Conservation (phyloP, 2,113 vertebrate species). For the Pogonocichla stellata region DNA sequence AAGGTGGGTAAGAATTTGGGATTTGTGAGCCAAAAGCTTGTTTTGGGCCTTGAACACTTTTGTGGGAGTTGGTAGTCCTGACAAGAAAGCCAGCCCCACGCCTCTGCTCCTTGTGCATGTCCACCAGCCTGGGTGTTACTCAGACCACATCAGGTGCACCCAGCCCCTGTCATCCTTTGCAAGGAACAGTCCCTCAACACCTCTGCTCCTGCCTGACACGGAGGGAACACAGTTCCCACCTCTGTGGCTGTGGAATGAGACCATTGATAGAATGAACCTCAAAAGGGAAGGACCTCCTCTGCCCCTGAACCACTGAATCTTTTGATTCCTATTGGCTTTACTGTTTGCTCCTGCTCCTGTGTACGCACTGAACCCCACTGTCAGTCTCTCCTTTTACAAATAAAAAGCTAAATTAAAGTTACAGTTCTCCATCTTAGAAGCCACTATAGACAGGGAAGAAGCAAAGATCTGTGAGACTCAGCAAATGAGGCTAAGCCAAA, state of each 20-base stretch:
- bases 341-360: not conserved
- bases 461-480: not conserved
- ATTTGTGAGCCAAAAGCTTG: not conserved
- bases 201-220: not conserved
- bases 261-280: not conserved
- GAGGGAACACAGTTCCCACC: not conserved
- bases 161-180: not conserved
- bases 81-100: fast-evolving
- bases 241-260: not conserved
- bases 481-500: not conserved
- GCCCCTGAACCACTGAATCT: not conserved
- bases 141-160: too few relatives aligned
- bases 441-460: not conserved
- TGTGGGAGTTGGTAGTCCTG: not conserved
- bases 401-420: not conserved
- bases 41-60: not conserved
- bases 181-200: not conserved
- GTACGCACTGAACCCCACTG: not conserved
- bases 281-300: not conserved
- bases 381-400: not conserved
- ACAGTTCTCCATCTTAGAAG: not conserved
- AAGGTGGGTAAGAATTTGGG: not conserved
- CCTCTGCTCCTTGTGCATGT: not conserved
- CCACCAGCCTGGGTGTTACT: not conserved
- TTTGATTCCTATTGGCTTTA: not conserved